These are phyloP conservation scores for Cryptoleucopteryx plumbea DNA, from an alignment of 2,113 vertebrate species.

Conservation along the genomic window DNA sequence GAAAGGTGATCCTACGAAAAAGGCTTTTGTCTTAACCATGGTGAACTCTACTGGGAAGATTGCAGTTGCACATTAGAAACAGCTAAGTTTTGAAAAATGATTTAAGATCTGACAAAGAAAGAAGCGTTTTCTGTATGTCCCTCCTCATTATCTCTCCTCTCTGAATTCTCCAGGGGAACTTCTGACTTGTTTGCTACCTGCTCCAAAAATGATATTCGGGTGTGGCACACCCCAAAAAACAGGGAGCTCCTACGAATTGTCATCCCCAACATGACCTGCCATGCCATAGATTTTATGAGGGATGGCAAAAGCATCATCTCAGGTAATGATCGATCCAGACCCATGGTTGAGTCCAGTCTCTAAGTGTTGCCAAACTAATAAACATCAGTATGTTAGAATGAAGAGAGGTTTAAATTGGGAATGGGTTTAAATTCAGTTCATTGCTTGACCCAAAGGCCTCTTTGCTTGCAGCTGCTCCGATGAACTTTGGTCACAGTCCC, in stretches of 20 bases:
- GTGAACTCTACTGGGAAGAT: background rate
- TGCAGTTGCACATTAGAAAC: background rate
- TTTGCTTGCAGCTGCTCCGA: background rate
- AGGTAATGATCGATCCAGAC: constrained; percentile 58
- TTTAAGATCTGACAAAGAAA: background rate
- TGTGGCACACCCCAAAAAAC: constrained; percentile 81
- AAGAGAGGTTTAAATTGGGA: background rate
- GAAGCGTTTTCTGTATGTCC: background rate
- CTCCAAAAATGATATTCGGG: constrained; percentile 82
- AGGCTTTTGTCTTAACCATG: background rate
- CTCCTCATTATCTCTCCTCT: background rate
- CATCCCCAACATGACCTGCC: constrained; percentile 84
- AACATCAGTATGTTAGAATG: background rate
- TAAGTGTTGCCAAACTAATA: background rate
- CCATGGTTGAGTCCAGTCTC: background rate
- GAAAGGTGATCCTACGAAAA: background rate
- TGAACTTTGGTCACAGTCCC: background rate
- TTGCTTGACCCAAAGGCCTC: background rate
- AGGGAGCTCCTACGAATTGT: constrained; percentile 84
- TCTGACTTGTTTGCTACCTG: constrained; percentile 89
- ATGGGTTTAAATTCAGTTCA: background rate
- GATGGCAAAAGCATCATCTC: constrained; percentile 88
- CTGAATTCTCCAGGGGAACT: constrained; percentile 69
- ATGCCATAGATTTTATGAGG: constrained; percentile 78
- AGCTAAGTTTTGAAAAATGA: background rate